Base-by-base conservation (phyloP, 2,113 vertebrate species). In the Calypte anna region DNA sequence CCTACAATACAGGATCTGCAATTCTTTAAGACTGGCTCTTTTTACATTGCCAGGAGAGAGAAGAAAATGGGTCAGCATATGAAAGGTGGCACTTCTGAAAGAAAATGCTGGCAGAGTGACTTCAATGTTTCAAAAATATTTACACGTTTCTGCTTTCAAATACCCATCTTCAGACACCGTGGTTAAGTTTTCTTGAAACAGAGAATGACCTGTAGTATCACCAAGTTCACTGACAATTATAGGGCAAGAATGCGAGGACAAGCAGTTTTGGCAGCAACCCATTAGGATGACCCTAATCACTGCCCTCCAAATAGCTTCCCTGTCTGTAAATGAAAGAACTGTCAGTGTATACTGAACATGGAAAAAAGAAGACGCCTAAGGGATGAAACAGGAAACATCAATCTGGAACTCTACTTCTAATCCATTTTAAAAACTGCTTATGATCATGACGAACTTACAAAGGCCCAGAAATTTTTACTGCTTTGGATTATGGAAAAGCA, bases 221-320 rank as follows among this genome's bases (percentile, higher is more conserved):
- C 57, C 4, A 48, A 69, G 48, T 74, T 91, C 84, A 91, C 59
- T 64, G 73, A 78, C 30, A 86, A 89, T 84, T 89, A 82, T 50
- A 63, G 40, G 36, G n/a, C 75, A 78, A 53, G 59, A 83, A 70
- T 24, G 77, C 24, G 2, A 43, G 27, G 25, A 50, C 79, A 78
- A 76, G 18, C 80, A 54, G 62, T 77, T 86, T 9, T 85, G 78
- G 70, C 82, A 92, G 43, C 62, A 70, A 82, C 69, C 28, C 62
- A 94, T 87, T 89, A 95, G 81, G 67, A 82, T 44, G 40, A 85
- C 66, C 40, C 46, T 58, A 85, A 94, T 83, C 78, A 87, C 17
- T 82, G 83, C 62, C 67, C 87, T 76, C 75, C 67, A 92, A 69
- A 87, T 40, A 53, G 68, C 38, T 76, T 79, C 69, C 66, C 91